Conservation (phyloP, 2,797 vertebrate species). For the Phalloptychus januarius region DNA sequence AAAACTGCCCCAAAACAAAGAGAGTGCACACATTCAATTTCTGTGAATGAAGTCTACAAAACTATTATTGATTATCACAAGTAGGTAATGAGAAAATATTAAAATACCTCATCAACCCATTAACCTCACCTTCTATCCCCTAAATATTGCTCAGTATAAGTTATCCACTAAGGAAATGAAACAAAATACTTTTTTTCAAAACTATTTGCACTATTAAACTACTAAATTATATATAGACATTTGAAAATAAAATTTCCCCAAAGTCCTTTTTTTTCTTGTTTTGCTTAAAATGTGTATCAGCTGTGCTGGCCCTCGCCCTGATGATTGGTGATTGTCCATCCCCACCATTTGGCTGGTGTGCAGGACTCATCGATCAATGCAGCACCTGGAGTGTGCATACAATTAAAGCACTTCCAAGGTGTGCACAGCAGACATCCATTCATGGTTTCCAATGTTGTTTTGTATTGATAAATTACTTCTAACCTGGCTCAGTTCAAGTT, state of each 20-base stretch:
- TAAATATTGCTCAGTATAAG: background rate
- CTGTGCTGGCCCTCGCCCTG: background rate
- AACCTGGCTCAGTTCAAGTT: background rate
- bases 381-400: slow-evolving; percentile 6
- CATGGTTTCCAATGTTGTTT: background rate
- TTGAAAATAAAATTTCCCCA: background rate
- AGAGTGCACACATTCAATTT: background rate
- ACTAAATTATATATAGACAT: background rate
- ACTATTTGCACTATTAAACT: background rate
- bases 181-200: background rate
- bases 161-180: background rate
- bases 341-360: slow-evolving; percentile 3
- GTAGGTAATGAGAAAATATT: background rate
- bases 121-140: background rate
- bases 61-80: background rate
- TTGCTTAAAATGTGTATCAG: background rate
- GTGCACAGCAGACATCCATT: background rate
- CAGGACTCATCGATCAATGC: slow-evolving; percentile 5
- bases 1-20: background rate
- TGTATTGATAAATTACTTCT: slow-evolving; percentile 4
- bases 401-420: background rate
- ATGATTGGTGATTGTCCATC: background rate
- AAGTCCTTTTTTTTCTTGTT: background rate
- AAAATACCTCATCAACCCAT: background rate
- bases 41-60: background rate